Evolutionary conservation across 2,113 vertebrate species (phyloP).

Genomic region (Astur gentilis): DNA sequence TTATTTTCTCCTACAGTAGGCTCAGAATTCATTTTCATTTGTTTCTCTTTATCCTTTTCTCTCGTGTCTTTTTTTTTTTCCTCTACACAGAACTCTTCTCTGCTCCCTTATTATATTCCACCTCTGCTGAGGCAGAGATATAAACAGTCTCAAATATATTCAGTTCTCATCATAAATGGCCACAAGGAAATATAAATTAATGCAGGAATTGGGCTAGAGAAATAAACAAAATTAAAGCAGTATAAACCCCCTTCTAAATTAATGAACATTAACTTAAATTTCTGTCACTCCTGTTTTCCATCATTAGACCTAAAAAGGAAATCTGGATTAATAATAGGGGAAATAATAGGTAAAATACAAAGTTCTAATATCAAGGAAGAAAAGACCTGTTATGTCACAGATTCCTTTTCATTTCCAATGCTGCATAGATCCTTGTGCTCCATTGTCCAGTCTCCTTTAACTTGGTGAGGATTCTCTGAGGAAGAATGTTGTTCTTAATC

Average conservation of each 20-base stretch:
- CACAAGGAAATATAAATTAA: background rate
- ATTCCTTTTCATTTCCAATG: background rate
- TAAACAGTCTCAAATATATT: background rate
- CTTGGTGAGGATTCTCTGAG: background rate
- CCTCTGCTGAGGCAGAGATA: background rate
- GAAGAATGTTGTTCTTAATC: background rate
- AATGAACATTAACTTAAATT: background rate
- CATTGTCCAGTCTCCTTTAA: background rate
- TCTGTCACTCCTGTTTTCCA: background rate
- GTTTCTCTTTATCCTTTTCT: background rate
- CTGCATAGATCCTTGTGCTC: background rate
- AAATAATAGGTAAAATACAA: background rate
- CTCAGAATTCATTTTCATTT: background rate
- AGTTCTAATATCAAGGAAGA: background rate
- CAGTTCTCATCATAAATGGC: background rate
- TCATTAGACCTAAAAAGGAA: background rate
- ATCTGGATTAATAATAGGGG: background rate
- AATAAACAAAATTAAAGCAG: background rate
- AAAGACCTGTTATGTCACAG: background rate
- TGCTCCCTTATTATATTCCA: background rate
- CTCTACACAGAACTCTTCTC: background rate
- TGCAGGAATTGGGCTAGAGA: background rate
- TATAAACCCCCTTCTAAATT: background rate
- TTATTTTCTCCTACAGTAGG: background rate
- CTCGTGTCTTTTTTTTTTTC: rapidly evolving